These are phyloP conservation scores for Metridium senile DNA, from an alignment of 92 coral and sea anemone species.

Conservation along the genomic window DNA sequence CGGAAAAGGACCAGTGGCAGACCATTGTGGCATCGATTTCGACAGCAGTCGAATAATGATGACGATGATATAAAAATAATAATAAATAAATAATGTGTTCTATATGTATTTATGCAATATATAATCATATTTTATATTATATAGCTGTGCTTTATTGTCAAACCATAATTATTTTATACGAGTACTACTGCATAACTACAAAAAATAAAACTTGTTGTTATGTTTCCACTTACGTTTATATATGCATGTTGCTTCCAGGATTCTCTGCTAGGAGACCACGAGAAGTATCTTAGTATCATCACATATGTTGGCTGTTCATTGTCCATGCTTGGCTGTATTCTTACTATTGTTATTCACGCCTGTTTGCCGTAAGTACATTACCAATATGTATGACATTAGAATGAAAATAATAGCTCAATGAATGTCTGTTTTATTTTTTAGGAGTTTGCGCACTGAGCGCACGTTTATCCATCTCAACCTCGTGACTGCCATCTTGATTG, in stretches of 20 bases:
- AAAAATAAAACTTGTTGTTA: too few relatives aligned
- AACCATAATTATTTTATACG: too few relatives aligned
- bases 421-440: not conserved
- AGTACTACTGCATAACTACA: too few relatives aligned
- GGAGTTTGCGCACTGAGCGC: constrained; percentile 78
- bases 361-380: constrained; percentile 68
- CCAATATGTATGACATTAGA: not conserved
- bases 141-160: too few relatives aligned
- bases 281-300: constrained; percentile 52
- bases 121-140: too few relatives aligned
- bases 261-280: constrained; percentile 28
- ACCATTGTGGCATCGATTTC: too few relatives aligned
- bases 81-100: too few relatives aligned
- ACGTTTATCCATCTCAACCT: constrained; percentile 70
- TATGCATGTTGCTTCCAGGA: not conserved
- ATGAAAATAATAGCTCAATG: not conserved
- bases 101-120: too few relatives aligned
- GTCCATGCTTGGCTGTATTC: constrained; percentile 73
- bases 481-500: constrained; percentile 67
- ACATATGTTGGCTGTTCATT: constrained; percentile 67
- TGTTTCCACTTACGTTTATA: too few relatives aligned
- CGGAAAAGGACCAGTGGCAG: too few relatives aligned
- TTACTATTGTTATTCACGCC: constrained; percentile 61
- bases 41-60: too few relatives aligned
- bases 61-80: too few relatives aligned